Base-by-base conservation (phyloP, 2,888 invertebrate genomes). In the Anoplius nigerrimus region DNA sequence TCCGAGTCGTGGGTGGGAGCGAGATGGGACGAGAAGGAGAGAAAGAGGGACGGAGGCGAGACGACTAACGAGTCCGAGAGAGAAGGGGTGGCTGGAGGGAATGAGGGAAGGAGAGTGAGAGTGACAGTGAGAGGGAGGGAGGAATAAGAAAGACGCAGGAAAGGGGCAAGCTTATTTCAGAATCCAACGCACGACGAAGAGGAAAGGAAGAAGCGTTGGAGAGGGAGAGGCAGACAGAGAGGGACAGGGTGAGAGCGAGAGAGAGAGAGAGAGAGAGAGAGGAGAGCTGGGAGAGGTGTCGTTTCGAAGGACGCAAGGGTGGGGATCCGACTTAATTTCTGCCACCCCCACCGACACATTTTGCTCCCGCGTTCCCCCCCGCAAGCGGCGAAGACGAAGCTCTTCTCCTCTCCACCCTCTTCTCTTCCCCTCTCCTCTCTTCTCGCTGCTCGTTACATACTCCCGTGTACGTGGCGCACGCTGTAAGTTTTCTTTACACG, bases 281-380 rank as follows among this genome's bases (percentile, higher is more conserved):
- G 64, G 75, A 79, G 76, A 74, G 79, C n/a, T n/a, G 76, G 75
- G 74, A 76, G 76, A 85, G 82, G 84, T 86, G 85, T 86, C 86
- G 83, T 82, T 82, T 75, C 76, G 78, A 8, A 76, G 81, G 73
- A 75, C 75, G 75, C 74, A 57, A 69, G 76, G 73, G 70, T 62
- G 80, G 80, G 77, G 76, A 76, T 78, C 78, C 76, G 57, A 86
- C 84, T 87, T 87, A 87, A 87, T 86, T 87, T 86, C 84, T 84
- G 78, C 82, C 82, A 80, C 82, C 80, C 81, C 72, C 73, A 63
- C 69, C 66, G 74, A 76, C 74, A 75, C 72, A 71, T 71, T 78
- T 71, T 62, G 68, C 67, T 34, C 34, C 11, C 34, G 34, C 34
- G 8, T n/a, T n/a, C 58, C 66, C 56, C 55, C 75, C 64, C 60